phyloP scores from a whole-genome alignment of 2,113 vertebrate genomes.

The Oxyura jamaicensis region DNA sequence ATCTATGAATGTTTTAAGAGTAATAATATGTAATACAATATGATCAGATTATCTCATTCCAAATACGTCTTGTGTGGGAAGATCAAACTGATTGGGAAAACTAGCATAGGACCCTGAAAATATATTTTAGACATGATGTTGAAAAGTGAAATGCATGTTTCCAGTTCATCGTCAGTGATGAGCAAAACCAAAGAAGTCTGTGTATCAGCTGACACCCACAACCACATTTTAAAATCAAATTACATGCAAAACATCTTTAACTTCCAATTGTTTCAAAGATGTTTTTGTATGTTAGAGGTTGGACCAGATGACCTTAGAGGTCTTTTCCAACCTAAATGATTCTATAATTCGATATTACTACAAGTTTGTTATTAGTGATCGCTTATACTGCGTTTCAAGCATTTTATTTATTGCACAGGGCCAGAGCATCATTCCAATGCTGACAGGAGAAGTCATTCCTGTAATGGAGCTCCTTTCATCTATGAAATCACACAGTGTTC shows the following conservation, averaged over 20 bases:
- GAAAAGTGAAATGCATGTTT: not conserved
- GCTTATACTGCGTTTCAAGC: not conserved
- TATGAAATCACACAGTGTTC: conserved; percentile 94
- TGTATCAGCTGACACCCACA: not conserved
- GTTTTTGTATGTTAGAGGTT: no score
- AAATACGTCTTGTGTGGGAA: not conserved
- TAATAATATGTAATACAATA: not conserved
- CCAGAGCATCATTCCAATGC: conserved; percentile 93
- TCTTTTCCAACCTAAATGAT: no score
- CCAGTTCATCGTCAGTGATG: not conserved
- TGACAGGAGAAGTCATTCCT: conserved; percentile 93
- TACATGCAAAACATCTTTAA: no score
- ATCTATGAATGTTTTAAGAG: not conserved
- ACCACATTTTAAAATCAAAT: not conserved
- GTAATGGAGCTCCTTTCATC: conserved; percentile 97
- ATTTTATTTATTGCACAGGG: conserved; percentile 78
- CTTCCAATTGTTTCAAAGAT: no score
- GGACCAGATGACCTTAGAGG: no score
- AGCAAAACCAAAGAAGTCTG: not conserved
- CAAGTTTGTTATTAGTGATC: not conserved
- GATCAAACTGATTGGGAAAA: not conserved
- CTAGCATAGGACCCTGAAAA: not conserved
- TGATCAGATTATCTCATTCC: not conserved
- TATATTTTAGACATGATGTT: not conserved
- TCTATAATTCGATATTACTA: not conserved